phyloP scores from a whole-genome alignment of 2,888 invertebrate species.

The Yponomeuta malinellus region DNA sequence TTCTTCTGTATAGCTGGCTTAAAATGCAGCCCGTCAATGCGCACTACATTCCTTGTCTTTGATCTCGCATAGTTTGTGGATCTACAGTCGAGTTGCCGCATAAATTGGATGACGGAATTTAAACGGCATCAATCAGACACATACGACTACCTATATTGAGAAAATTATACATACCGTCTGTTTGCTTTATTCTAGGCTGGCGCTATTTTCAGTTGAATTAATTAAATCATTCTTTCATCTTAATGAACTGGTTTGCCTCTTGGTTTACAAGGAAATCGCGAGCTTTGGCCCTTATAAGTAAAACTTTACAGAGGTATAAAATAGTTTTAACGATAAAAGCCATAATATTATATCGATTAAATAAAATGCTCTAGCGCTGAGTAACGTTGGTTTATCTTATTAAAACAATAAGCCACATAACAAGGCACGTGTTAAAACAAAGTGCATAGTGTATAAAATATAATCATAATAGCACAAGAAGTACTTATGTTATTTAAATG shows the following conservation, averaged over 20 bases:
- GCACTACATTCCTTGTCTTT: conserved; percentile 33
- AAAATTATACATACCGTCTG: not conserved
- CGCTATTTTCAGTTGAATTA: conserved; percentile 5
- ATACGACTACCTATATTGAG: not conserved
- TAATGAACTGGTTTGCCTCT: conserved; percentile 4
- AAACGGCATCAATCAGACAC: conserved; percentile 26
- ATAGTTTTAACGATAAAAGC: conserved; percentile 1
- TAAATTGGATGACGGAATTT: conserved; percentile 27
- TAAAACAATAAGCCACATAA: conserved; percentile 39
- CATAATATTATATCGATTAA: conserved; percentile 22
- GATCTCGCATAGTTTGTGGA: conserved; percentile 31
- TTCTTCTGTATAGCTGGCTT: conserved; percentile 15
- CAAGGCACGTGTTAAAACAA: conserved; percentile 18
- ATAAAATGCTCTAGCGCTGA: conserved; percentile 27
- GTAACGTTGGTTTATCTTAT: conserved; percentile 43
- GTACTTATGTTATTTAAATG: not conserved
- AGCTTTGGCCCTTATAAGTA: not conserved
- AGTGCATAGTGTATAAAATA: not conserved
- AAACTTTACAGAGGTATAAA: conserved; percentile 4
- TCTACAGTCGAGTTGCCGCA: conserved; percentile 21
- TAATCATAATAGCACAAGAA: not conserved
- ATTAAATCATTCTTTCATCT: not conserved
- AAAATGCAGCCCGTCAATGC: conserved; percentile 27
- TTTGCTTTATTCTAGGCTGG: not conserved
- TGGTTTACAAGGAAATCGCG: not conserved